Base-by-base conservation (phyloP, 92 coral and sea anemone species). In the Montipora capitata region DNA sequence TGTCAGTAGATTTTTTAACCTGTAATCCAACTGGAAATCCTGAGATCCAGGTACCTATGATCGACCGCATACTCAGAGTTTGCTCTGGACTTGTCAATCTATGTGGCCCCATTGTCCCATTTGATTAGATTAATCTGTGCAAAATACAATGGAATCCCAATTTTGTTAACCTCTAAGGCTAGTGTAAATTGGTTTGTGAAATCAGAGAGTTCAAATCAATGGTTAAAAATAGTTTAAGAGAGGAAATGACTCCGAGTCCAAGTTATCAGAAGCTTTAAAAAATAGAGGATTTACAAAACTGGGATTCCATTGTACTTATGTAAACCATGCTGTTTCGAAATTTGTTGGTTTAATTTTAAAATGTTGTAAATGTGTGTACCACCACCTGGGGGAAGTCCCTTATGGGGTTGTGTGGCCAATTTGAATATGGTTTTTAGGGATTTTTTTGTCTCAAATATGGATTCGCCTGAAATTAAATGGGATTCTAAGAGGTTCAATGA, bases 81-180 rank as follows among this genome's bases (percentile, higher is more conserved):
- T 91, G 94, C 84, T 87, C 93, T 44, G 89, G 93, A 40, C 93
- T 91, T 91, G 91, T 76, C 72, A 91, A 91, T 65, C 86, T 86
- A 14, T 91, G 91, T 62, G 87, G 91, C 63, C 94, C 91, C 74
- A 81, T 88, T 80, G 81, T 87, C 48, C 94, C 94, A 72, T 91
- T 87, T 87, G 91, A 87, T 76, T 87, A 87, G 68, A 9, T 74
- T 18, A 2, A 18, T 61, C 38, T 77, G 2, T 18, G 15, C 40
- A 77, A 3, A 77, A 61, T 77, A 63, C 82, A 77, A 49, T 74
- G 79, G 79, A 54, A 54, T 74, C 79, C 79, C 79, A 74, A 54
- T 74, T 74, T 48, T 42, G 38, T 39, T 6, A 40, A 42, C 51
- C 51, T 69, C 51, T 11, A 39, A 39, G 68, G 68, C 6, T 69